Evolutionary conservation across 1,140 invertebrate species (phyloP).

Genomic region (Drosophila nigromelanica): DNA sequence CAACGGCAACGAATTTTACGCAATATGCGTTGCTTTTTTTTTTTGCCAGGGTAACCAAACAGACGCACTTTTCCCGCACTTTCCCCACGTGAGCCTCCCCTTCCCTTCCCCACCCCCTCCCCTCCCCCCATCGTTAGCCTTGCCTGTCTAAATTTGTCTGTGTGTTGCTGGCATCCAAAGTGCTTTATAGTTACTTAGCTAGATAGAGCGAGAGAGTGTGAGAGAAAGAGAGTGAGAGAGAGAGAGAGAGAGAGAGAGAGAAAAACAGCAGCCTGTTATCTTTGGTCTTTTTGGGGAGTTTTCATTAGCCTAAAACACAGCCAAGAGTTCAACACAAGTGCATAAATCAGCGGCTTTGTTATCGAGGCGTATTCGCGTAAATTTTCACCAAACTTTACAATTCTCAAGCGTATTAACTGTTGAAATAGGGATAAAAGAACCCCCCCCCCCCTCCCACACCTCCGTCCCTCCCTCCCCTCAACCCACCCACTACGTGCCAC

Average conservation of each 20-base stretch:
- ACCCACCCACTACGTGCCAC: no score
- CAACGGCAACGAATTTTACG: constrained; percentile 59
- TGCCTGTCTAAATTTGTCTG: constrained; percentile 24
- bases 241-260: constrained; percentile 6
- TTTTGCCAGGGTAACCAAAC: constrained; percentile 48
- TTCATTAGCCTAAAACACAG: constrained; percentile 61
- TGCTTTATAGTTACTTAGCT: constrained; percentile 55
- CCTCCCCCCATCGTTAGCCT: constrained; percentile 15
- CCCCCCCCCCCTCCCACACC: neutral
- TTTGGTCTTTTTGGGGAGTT: constrained; percentile 33
- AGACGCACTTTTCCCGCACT: neutral
- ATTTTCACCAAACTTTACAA: constrained; percentile 32
- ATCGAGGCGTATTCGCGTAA: constrained; percentile 5
- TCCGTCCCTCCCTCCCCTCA: neutral
- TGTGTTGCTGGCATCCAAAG: constrained; percentile 25
- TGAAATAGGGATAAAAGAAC: constrained; percentile 8
- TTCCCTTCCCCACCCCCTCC: neutral
- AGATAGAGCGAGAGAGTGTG: no score
- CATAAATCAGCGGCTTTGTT: constrained; percentile 38
- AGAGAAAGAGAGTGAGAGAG: no score
- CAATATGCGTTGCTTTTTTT: constrained; percentile 65
- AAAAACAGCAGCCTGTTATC: constrained; percentile 37
- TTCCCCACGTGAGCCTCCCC: constrained; percentile 20
- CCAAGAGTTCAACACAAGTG: constrained; percentile 15
- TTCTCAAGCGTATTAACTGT: constrained; percentile 26